Evolutionary conservation across 92 coral and sea anemone genomes (phyloP), one percentile per base, ranked within the genome.

Genomic region (Metridium senile): DNA sequence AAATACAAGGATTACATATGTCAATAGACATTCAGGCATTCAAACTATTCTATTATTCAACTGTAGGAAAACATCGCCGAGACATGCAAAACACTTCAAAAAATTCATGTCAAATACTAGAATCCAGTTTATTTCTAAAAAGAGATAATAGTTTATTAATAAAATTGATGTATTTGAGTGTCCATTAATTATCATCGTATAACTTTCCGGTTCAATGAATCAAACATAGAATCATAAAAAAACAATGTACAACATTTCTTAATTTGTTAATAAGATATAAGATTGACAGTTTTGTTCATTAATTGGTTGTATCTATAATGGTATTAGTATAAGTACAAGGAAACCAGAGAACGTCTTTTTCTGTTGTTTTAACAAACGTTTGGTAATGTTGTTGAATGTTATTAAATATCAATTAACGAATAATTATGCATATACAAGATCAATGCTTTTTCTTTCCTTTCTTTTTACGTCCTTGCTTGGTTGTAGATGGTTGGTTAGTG

Each of bases 371-470:
- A 39, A 39, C 6, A 4, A 39, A 39, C 6, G 49, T 39, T 39
- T 39, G 6, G 49, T 39, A 39, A 13, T 39, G 49, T 11, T 58
- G 21, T 23, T 58, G 69, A 4, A 63, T 59, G 43, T 63, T 1
- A 63, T 63, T 29, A 63, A 63, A 63, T 23, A 31, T 31, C 69
- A 16, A 51, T 54, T n/a, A 32, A 0, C 25, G 68, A 33, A 11
- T 51, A 56, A 57, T 72, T 58, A 72, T 56, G 30, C 39, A 71
- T 52, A 72, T 7, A 75, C 11, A 7, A 29, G 7, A 17, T 72
- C 21, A 57, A 13, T 47, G 68, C n/a, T 58, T 73, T 59, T 73
- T 91, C 57, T 82, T 89, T 62, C 87, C 89, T 45, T 90, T 90
- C 70, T 88, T 89, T 68, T 86, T 92, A 13, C 74, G 76, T 68